Percentiles rank a stretch among this genome's conserved stretches.
Evolutionary conservation across 2,113 vertebrate genomes (phyloP).

Genomic region (Rafetus swinhoei): DNA sequence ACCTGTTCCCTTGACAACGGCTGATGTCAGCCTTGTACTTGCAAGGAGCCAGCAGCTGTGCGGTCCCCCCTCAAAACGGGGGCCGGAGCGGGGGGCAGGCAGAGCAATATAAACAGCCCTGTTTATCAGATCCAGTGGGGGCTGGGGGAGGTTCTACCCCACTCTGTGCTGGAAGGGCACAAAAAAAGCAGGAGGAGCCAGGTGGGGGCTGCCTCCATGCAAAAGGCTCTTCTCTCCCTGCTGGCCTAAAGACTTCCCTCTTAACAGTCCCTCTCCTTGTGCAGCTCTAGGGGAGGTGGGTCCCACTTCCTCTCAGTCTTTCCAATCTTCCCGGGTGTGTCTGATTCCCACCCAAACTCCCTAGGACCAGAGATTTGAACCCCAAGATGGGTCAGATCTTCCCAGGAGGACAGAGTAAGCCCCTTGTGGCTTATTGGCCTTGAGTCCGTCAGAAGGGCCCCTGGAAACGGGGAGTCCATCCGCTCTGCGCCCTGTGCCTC

Average conservation of each 20-base stretch:
- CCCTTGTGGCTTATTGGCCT: neutral
- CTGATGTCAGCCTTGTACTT: slow-evolving; percentile 76
- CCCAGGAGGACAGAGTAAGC: neutral
- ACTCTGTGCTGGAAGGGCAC: neutral
- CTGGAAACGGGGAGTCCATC: neutral
- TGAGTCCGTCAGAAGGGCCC: neutral
- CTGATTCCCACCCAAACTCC: neutral
- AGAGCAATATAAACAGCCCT: too few species aligned
- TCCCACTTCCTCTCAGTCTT: neutral
- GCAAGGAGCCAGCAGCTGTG: slow-evolving; percentile 74
- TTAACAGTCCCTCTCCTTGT: neutral
- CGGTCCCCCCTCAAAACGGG: neutral
- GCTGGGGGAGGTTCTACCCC: neutral
- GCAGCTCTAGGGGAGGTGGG: neutral
- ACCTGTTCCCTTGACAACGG: slow-evolving; percentile 73
- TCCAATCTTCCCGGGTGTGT: neutral
- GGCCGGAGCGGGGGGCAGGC: neutral
- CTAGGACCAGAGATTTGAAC: neutral
- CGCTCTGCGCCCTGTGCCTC: neutral
- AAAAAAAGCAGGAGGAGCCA: neutral
- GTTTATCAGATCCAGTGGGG: neutral
- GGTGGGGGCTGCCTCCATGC: neutral
- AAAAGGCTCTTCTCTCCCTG: neutral
- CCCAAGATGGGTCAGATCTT: neutral
- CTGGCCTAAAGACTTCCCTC: neutral